These are phyloP conservation scores for Oscheius sp. DNA, from an alignment of 1,140 invertebrate species.

Conservation along the genomic window DNA sequence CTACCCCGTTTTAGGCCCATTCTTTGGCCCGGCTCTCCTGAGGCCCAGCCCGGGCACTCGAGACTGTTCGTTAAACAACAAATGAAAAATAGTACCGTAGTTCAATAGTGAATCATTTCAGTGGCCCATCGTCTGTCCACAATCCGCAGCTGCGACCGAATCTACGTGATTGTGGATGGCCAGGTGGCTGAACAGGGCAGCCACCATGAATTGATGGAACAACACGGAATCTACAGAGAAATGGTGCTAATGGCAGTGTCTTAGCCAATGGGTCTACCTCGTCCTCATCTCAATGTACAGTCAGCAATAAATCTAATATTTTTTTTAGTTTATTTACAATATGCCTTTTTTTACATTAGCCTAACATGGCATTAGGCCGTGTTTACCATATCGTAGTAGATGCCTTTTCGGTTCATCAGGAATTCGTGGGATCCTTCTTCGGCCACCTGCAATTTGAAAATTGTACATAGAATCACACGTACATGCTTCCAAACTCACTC, in stretches of 20 bases:
- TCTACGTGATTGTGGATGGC: conserved; percentile 61
- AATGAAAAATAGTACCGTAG: neutral
- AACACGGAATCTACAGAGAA: conserved; percentile 61
- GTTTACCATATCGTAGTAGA: conserved; percentile 60
- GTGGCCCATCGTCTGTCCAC: conserved; percentile 64
- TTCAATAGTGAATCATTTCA: conserved; percentile 56
- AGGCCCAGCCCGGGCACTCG: too few species aligned
- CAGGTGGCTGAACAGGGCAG: conserved; percentile 60
- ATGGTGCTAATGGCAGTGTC: conserved; percentile 48
- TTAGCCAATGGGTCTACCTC: too few species aligned
- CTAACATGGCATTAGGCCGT: too few species aligned
- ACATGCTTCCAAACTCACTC: too few species aligned
- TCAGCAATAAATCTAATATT: too few species aligned
- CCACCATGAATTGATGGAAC: conserved; percentile 62
- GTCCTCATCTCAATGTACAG: too few species aligned
- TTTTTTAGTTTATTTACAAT: too few species aligned
- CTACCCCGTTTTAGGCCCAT: too few species aligned
- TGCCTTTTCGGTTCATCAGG: conserved; percentile 60
- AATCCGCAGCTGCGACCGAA: conserved; percentile 62
- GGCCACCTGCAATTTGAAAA: conserved; percentile 41
- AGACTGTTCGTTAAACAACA: too few species aligned
- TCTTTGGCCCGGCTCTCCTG: too few species aligned
- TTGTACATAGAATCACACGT: too few species aligned
- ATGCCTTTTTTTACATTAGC: too few species aligned
- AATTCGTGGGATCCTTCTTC: conserved; percentile 62